These are phyloP conservation scores for Saimiri boliviensis DNA, from an alignment of 2,113 vertebrate species.

Conservation along the genomic window DNA sequence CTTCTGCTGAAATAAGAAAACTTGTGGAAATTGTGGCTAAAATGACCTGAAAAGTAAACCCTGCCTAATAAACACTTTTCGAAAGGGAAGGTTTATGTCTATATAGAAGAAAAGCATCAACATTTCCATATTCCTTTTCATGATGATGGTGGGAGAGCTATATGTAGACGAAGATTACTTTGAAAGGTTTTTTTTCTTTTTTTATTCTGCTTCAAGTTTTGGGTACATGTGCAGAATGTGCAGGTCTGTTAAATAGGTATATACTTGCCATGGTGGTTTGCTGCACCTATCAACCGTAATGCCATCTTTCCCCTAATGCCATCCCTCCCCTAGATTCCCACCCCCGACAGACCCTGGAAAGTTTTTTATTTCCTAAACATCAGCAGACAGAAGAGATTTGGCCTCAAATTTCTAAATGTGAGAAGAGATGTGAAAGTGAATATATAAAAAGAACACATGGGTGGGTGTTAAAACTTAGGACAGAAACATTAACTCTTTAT, in stretches of 20 bases:
- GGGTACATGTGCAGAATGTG: too few species aligned
- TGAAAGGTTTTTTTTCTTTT: not conserved
- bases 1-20: not conserved
- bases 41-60: not conserved
- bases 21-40: not conserved
- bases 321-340: too few species aligned
- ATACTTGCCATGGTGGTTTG: too few species aligned
- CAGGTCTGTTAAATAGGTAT: too few species aligned
- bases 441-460: not conserved
- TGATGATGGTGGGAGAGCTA: not conserved
- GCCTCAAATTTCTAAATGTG: not conserved
- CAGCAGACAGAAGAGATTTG: not conserved
- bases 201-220: too few species aligned
- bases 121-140: not conserved
- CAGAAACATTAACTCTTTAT: not conserved
- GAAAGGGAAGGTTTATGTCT: not conserved
- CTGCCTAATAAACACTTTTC: not conserved
- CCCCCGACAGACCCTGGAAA: too few species aligned
- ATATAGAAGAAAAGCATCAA: not conserved
- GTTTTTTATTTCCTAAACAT: not conserved
- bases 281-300: too few species aligned
- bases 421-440: not conserved
- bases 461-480: not conserved
- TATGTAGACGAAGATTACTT: not conserved
- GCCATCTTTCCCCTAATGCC: too few species aligned